Conservation (phyloP, 1,140 invertebrate genomes). For the Rhynchophorus ferrugineus region DNA sequence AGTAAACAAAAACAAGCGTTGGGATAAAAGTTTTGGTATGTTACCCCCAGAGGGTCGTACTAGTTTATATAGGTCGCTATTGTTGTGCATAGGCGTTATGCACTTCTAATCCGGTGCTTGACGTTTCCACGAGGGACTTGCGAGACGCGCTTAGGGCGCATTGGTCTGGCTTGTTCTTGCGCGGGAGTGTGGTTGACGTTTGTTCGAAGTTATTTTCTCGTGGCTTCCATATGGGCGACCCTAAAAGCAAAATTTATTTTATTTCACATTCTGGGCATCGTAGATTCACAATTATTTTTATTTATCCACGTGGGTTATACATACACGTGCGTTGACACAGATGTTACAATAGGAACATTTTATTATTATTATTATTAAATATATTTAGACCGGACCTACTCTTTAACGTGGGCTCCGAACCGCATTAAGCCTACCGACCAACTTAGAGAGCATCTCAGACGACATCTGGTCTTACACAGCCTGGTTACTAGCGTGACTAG, state of each 20-base stretch:
- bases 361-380: too few species aligned
- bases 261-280: neutral
- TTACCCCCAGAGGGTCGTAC: neutral
- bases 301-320: neutral
- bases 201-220: constrained; percentile 53
- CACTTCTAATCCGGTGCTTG: constrained; percentile 36
- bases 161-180: constrained; percentile 37
- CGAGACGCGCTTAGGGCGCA: constrained; percentile 37
- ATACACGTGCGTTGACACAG: too few species aligned
- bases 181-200: constrained; percentile 42
- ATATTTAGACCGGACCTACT: too few species aligned
- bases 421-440: too few species aligned
- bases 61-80: constrained; percentile 15
- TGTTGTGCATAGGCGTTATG: constrained; percentile 35
- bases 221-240: constrained; percentile 87
- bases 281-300: neutral
- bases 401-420: too few species aligned
- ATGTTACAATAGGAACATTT: too few species aligned
- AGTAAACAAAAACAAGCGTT: neutral
- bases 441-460: too few species aligned
- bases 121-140: constrained; percentile 38
- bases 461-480: too few species aligned
- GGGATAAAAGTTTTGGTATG: neutral
- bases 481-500: too few species aligned
- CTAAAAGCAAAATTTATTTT: constrained; percentile 48